A percentile compares a stretch with the other conserved stretches of the same genome.
These are phyloP conservation scores for Calameuta idolon DNA, from an alignment of 2,888 invertebrate species.

Conservation along the genomic window DNA sequence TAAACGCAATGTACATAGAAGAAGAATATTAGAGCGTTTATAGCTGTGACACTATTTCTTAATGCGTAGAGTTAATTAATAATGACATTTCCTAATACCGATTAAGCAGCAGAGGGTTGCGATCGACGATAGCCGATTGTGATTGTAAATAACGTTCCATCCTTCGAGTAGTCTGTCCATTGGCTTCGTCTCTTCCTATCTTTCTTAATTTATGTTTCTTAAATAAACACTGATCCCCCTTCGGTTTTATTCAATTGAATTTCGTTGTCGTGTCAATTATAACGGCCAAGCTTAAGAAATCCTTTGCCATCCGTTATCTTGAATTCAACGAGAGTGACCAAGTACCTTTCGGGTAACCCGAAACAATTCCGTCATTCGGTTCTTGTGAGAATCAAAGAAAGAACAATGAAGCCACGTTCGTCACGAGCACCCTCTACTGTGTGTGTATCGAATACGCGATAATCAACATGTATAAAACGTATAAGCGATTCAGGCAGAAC, in stretches of 20 bases:
- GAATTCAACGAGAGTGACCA: not conserved
- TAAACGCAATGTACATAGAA: slow-evolving; percentile 9
- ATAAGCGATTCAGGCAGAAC: not conserved
- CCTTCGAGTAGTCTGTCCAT: not conserved
- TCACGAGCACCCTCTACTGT: not conserved
- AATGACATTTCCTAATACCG: not conserved
- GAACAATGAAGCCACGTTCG: not conserved
- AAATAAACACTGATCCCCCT: not conserved
- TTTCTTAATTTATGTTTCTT: not conserved
- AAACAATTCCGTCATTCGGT: not conserved
- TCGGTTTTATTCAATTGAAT: too few relatives aligned
- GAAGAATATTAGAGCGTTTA: slow-evolving; percentile 10
- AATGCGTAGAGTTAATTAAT: not conserved
- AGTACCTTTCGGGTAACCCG: not conserved
- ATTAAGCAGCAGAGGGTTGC: not conserved
- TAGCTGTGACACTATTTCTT: slow-evolving; percentile 28
- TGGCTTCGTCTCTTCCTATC: not conserved
- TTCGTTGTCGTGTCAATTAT: not conserved
- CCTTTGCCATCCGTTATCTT: not conserved
- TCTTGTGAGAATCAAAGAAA: not conserved
- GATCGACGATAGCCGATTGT: not conserved
- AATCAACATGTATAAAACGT: not conserved
- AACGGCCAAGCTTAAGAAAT: not conserved
- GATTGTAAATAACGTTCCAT: not conserved
- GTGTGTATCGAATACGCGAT: not conserved